Base-by-base conservation (phyloP, 1,140 invertebrate genomes). In the Aphidius ervi region DNA sequence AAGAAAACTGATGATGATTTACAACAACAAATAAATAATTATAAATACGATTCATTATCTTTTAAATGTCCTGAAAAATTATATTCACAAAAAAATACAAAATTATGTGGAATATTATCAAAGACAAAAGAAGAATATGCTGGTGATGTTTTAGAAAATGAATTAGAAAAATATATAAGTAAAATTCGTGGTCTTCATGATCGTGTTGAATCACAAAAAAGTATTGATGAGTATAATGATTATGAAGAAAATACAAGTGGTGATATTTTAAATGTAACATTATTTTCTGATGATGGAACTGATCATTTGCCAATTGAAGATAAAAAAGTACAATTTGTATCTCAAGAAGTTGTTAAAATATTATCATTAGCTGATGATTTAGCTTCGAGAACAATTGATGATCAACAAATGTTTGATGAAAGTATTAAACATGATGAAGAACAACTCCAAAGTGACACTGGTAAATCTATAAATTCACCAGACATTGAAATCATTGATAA, bases 191-290 rank as follows among this genome's bases (percentile, higher is more conserved):
- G 65, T 4, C 63, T 76, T 2, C 71, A 79, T 48, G 54, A 23
- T 2, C 59, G 70, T 23, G 48, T 62, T 6, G 65, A 67, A 41
- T 40, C 20, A 6, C 62, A 58, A 16, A 31, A 31, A 31, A 76
- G 71, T 46, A 6, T 63, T 2, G 73, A 74, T 0, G 75, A 75
- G 6, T 2, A 31, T 31, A 8, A 60, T 7, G 69, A 77, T 46
- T 66, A 69, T 1, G 71, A 76, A 9, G 71, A 75, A 50, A 76
- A 77, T 45, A 78, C 73, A 0, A 77, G 73, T 40, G 72, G 68
- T 5, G 75, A 76, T 68, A 46, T 73, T 8, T 46, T 77, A 37
- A 76, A 78, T 50, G 69, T 71, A 23, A 68, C 68, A 0, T 54
- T 74, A 1, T 31, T 31, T 31, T 77, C 72, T 1, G 69, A 74